These are phyloP conservation scores for Odocoileus hemionus DNA, from an alignment of 2,113 vertebrate species.

Conservation along the genomic window DNA sequence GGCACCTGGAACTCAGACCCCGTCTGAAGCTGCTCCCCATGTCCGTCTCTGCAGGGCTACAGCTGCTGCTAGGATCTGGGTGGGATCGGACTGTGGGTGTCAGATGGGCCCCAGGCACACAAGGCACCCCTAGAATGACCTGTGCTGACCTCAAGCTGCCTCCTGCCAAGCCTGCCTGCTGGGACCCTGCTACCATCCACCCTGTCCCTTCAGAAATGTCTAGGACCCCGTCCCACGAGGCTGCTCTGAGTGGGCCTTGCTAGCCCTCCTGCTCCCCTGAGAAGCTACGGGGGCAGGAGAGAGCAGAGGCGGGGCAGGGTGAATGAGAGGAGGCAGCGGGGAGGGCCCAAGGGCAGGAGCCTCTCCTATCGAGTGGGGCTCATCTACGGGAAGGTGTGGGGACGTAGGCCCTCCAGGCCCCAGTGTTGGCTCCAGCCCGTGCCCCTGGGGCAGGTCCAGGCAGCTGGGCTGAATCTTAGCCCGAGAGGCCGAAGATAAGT, in stretches of 20 bases:
- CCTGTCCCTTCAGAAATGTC: background rate
- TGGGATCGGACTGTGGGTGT: background rate
- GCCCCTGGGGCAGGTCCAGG: background rate
- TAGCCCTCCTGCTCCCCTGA: background rate
- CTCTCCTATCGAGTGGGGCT: background rate
- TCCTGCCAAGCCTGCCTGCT: background rate
- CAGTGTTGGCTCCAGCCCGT: background rate
- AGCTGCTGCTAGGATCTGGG: background rate
- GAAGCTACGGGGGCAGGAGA: background rate
- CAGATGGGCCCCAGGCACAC: background rate
- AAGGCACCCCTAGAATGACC: background rate
- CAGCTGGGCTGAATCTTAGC: background rate
- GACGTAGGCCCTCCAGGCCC: background rate
- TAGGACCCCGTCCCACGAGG: accelerated
- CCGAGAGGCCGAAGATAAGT: background rate
- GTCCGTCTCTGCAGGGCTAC: background rate
- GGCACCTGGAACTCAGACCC: background rate
- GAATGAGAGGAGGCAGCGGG: background rate
- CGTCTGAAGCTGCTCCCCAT: background rate
- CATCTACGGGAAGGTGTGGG: background rate
- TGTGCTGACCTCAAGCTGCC: background rate
- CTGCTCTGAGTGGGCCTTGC: background rate
- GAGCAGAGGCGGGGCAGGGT: background rate
- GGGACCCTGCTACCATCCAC: background rate
- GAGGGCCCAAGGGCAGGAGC: background rate